Base-by-base conservation (phyloP, 1,140 invertebrate genomes). In the Eupeodes corollae region DNA sequence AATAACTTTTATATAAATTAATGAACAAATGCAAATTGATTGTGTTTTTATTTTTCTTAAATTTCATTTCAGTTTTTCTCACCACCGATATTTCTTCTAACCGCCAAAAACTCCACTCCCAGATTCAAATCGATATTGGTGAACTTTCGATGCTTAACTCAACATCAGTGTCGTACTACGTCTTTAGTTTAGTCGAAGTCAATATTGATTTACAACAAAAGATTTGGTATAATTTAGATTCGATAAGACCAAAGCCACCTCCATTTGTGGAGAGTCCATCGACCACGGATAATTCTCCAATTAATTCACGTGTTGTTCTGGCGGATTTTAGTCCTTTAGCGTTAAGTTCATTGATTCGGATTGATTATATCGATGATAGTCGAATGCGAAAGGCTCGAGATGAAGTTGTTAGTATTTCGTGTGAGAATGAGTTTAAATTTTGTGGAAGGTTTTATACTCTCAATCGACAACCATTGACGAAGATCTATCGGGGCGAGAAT, bases 111-210 rank as follows among this genome's bases (percentile, higher is more conserved):
- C 40, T 68, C 6, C 61, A 63, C 16, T 46, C 60, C 10, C 55
- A 57, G 18, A 65, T 68, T 39, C 57, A 68, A 49, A 61, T 68
- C 26, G 61, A 65, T 45, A 57, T 65, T 39, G 66, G 66, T 2
- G 65, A 68, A 33, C 35, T 68, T 8, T 54, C 63, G 1, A 57
- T 51, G 6, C 59, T 68, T 14, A 52, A 61, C 37, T 57, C 52
- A 43, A 59, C 56, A 38, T 57, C 57, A 15, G 59, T 58, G n/a
- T 53, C 56, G 15, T 68, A 53, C 18, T 68, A 65, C 38, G 56
- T 68, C 6, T 62, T 65, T 31, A 68, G 66, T 37, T 34, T 68
- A 34, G 39, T 53, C 2, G 66, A 68, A 38, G 38, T 57, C 13
- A 59, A 61, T 21, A 61, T 68, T 37, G 59, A 58, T 26, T 39